Percentiles rank a stretch among this genome's conserved stretches.
phyloP scores from a whole-genome alignment of 1,140 invertebrate genomes.

The Caenorhabditis tropicalis region DNA sequence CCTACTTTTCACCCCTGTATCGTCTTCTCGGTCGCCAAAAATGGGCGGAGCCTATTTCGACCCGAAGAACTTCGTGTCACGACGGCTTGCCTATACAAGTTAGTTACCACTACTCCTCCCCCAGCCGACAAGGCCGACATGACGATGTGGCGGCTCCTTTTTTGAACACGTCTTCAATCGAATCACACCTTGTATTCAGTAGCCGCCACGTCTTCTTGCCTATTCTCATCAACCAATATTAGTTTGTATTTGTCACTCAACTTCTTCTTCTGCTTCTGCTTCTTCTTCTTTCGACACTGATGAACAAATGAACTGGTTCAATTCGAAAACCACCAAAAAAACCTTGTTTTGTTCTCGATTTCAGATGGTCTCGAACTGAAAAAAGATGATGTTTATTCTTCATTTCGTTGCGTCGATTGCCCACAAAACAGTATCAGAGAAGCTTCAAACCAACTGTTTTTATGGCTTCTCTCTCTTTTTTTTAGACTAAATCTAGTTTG shows the following conservation, averaged over 20 bases:
- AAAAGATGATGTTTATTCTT: neutral
- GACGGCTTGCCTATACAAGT: neutral
- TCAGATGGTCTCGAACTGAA: neutral
- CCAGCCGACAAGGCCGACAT: conserved; percentile 15
- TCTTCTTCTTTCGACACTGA: too few relatives aligned
- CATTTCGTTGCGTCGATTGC: neutral
- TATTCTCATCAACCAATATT: conserved; percentile 37
- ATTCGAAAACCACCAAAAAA: neutral
- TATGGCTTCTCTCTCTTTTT: too few relatives aligned
- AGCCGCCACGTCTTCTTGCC: neutral
- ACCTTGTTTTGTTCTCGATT: conserved; percentile 34
- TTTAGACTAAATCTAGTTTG: too few relatives aligned
- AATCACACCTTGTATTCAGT: neutral
- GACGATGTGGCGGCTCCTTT: conserved; percentile 28
- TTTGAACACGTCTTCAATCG: conserved; percentile 8
- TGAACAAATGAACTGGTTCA: conserved; percentile 12
- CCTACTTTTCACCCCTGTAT: neutral
- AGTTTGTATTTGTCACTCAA: neutral
- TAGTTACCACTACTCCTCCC: conserved; percentile 13
- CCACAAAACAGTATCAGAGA: neutral
- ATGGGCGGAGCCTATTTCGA: conserved; percentile 15
- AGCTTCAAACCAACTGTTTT: neutral
- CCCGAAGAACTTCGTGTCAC: conserved; percentile 39
- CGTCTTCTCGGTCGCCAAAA: neutral
- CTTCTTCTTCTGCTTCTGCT: too few relatives aligned